These are phyloP conservation scores for Stenoptilia bipunctidactyla DNA, from an alignment of 2,888 invertebrate genomes.

Conservation along the genomic window DNA sequence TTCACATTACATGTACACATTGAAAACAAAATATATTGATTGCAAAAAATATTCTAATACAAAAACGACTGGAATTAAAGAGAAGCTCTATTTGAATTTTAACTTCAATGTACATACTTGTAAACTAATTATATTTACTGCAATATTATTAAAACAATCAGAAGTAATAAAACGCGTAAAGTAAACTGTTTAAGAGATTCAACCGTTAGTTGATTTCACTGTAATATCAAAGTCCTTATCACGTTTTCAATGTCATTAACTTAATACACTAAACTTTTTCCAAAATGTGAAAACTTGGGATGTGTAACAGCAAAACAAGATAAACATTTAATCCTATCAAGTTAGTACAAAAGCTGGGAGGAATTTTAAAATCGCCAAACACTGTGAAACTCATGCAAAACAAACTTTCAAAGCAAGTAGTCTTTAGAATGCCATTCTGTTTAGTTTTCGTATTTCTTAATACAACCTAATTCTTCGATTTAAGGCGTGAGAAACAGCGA, in stretches of 20 bases:
- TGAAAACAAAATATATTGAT: no score
- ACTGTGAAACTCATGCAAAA: conserved; percentile 49
- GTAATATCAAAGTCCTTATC: conserved; percentile 4
- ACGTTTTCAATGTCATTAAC: not conserved
- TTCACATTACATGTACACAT: no score
- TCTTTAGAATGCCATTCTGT: conserved; percentile 63
- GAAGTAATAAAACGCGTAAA: no score
- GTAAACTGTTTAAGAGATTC: no score
- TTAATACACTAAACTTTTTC: not conserved
- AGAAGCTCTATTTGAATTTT: no score
- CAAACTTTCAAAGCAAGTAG: conserved; percentile 56
- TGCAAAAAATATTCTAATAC: no score
- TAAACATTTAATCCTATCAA: conserved; percentile 39
- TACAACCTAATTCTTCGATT: conserved; percentile 43
- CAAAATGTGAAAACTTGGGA: not conserved
- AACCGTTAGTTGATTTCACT: no score
- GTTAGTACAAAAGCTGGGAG: conserved; percentile 23
- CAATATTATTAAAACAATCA: no score
- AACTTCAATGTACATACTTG: no score
- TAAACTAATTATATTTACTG: no score
- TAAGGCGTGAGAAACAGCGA: conserved; percentile 19
- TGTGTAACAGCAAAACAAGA: conserved; percentile 23
- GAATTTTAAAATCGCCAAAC: conserved; percentile 48
- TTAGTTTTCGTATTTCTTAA: conserved; percentile 69
- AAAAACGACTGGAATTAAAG: no score